Base-by-base conservation (phyloP, 2,888 invertebrate species). In the Gari tellinella region DNA sequence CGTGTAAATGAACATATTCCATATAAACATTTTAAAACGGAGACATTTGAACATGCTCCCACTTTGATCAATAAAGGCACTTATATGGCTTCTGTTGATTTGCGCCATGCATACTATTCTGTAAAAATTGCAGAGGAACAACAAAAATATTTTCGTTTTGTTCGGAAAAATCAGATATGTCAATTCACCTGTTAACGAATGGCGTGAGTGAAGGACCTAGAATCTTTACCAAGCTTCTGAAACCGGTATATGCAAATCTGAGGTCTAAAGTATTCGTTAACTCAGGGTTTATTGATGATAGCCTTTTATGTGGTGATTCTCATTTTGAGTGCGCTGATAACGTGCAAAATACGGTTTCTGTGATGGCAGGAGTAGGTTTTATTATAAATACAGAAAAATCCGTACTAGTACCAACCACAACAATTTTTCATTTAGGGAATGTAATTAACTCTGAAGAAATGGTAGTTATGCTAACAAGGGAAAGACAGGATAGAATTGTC, bases 21-120 rank as follows among this genome's bases (percentile, higher is more conserved):
- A 64, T 69, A 78, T 46, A 40, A 53, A 23, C 70, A 78, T 61
- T 78, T 78, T 51, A 67, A 78, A 58, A 74, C 74, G 70, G 74
- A 79, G 21, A 65, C 69, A 31, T 80, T 76, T 66, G 72, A 75
- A 56, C 63, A 46, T 12, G 72, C 52, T 31, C 62, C 68, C 57
- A 37, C 52, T 31, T 7, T 31, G 31, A 45, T 68, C 12, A 55
- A 51, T n/a, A 14, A 25, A 23, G 68, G 46, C 7, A 46, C 21
- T 25, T 63, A 31, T 21, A 58, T 70, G 60, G 58, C 60, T 37
- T 57, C 55, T n/a, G 56, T 72, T 43, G 65, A 65, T 55, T 53
- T 65, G 21, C 57, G 57, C 31, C 58, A 72, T 57, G 72, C 69
- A 17, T 77, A 73, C 56, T 77, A 69, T 31, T 65, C 65, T 0